Evolutionary conservation across 2,888 invertebrate genomes (phyloP), one percentile per base, ranked within the genome.

Genomic region (Apotomis betuletana): DNA sequence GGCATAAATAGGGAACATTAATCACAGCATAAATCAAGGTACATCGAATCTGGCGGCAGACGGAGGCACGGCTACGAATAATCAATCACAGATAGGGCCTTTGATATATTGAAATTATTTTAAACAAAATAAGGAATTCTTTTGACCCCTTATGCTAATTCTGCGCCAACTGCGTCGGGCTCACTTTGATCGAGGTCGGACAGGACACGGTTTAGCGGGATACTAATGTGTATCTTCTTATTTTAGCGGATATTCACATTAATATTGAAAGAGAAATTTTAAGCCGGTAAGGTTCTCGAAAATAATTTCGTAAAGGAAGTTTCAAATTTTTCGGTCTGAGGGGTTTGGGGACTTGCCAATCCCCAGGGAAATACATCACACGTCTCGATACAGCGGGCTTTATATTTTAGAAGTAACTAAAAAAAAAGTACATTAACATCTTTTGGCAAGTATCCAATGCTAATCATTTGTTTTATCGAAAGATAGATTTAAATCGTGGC

Each of bases 101-200:
- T 9, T 52, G 67, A 68, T 69, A 64, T 52, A 59, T 67, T 54
- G 67, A 67, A 70, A 74, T 67, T 15, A 74, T 74, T 73, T 74
- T 63, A 67, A 70, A 70, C 67, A 70, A 67, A 68, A 65, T 65
- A 70, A 72, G 63, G 51, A 58, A 72, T 74, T 74, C 46, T 62
- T 67, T 67, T 70, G 58, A 63, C 58, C 73, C 62, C 70, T 54
- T 70, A 70, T 70, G 70, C 67, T 70, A 70, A 74, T 63, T 62
- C 62, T 67, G 67, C 27, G 59, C 58, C 52, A 63, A 63, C 58
- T 63, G 63, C 68, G 72, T 74, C 74, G 75, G 78, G 78, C 80
- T 80, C 78, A 65, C 64, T 74, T 76, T 87, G 84, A 86, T 84
- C 82, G 78, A 82, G 85, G 84, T 86, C 80, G 75, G 85, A 85